A percentile compares a stretch with the other conserved stretches of the same genome.
Conservation (phyloP, 2,797 vertebrate species). For the Paramormyrops hopkinsi region DNA sequence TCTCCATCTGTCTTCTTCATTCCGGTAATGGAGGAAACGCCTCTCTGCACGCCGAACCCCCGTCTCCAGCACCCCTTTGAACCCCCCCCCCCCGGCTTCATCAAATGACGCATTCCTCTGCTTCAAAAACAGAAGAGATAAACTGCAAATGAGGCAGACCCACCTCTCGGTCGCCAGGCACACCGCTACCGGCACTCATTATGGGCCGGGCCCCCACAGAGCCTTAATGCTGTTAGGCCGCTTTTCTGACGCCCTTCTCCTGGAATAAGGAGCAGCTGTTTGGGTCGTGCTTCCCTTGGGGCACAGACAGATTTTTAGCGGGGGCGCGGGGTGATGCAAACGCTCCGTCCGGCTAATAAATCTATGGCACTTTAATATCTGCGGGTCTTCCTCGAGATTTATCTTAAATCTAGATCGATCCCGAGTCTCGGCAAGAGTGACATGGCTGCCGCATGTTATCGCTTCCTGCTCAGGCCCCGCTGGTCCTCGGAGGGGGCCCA, state of each 20-base stretch:
- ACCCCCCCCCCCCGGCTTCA: neutral
- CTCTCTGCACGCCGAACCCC: constrained; percentile 51
- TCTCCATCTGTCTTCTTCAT: constrained; percentile 67
- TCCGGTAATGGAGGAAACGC: constrained; percentile 58
- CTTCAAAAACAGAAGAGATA: constrained; percentile 5
- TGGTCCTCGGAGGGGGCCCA: neutral
- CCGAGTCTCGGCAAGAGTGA: neutral
- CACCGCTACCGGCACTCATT: neutral
- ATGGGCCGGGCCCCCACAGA: neutral
- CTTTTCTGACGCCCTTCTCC: neutral
- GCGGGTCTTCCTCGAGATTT: neutral
- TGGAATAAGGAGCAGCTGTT: neutral
- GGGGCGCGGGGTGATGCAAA: neutral
- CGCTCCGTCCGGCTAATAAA: neutral
- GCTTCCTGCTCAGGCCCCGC: neutral
- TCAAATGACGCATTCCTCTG: neutral
- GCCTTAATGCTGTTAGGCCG: neutral
- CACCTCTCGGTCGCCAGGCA: neutral
- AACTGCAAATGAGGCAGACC: constrained; percentile 6
- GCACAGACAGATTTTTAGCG: neutral
- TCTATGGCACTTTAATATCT: constrained; percentile 1
- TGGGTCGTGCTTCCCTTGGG: neutral
- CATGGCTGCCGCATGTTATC: neutral
- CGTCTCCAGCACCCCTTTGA: constrained; percentile 31
- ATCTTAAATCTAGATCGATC: neutral